A percentile compares a stretch with the other conserved stretches of the same genome.
These are phyloP conservation scores for Cacoxenus indagator DNA, from an alignment of 2,888 invertebrate genomes.

Conservation along the genomic window DNA sequence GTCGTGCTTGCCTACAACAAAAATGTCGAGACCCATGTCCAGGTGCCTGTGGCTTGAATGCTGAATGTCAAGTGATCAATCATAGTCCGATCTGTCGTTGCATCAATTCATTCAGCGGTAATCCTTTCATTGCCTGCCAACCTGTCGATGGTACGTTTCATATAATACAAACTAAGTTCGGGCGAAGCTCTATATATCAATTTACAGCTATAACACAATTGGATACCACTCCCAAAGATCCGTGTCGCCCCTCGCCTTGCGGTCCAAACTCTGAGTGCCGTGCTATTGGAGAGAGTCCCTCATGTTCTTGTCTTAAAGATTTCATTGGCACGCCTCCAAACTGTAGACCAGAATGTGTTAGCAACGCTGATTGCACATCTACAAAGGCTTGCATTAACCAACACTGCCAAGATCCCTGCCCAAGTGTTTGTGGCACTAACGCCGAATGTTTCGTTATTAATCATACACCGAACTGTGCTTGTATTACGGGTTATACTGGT, in stretches of 20 bases:
- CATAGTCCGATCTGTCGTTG: constrained; percentile 85
- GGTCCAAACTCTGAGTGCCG: constrained; percentile 83
- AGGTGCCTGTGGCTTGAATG: constrained; percentile 81
- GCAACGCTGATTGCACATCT: constrained; percentile 82
- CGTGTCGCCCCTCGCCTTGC: constrained; percentile 84
- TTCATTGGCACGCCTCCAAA: constrained; percentile 83
- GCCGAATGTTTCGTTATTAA: constrained; percentile 75
- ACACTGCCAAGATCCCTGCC: constrained; percentile 81
- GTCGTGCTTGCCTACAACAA: constrained; percentile 79
- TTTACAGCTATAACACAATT: constrained; percentile 52
- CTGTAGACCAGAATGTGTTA: constrained; percentile 84
- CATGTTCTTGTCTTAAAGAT: constrained; percentile 79
- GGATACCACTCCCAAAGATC: constrained; percentile 68
- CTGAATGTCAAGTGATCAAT: constrained; percentile 82
- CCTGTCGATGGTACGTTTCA: constrained; percentile 64
- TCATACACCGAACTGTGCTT: constrained; percentile 76
- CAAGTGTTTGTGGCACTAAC: constrained; percentile 77
- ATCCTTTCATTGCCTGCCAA: constrained; percentile 72
- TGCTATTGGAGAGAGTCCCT: constrained; percentile 76
- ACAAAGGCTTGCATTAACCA: constrained; percentile 82
- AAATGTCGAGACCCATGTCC: constrained; percentile 83
- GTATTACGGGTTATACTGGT: constrained; percentile 73
- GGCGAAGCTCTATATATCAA: background rate
- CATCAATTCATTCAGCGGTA: constrained; percentile 66
- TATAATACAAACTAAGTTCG: constrained; percentile 22